phyloP scores from a whole-genome alignment of 2,113 vertebrate species.

The Thymallus thymallus region DNA sequence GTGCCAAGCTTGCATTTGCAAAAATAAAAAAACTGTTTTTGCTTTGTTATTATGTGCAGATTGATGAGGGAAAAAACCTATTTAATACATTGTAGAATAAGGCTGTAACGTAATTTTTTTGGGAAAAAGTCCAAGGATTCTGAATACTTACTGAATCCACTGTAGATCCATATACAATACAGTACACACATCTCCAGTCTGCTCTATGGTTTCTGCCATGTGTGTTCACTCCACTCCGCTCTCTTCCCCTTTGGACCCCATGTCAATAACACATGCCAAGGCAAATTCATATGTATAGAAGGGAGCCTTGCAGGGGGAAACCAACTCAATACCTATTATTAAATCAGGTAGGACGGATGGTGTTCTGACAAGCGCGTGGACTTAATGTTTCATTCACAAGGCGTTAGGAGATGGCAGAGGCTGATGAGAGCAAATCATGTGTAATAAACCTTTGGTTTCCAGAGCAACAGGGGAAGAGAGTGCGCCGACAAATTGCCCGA shows the following conservation, averaged over 20 bases:
- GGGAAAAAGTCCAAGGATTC: too few relatives aligned
- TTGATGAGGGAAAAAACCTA: too few relatives aligned
- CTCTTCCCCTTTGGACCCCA: not conserved
- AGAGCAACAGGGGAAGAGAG: slow-evolving; percentile 27
- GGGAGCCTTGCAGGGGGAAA: slow-evolving; percentile 31
- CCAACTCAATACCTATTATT: slow-evolving; percentile 49
- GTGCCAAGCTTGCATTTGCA: too few relatives aligned
- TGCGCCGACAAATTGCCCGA: slow-evolving; percentile 41
- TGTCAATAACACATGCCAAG: slow-evolving; percentile 43
- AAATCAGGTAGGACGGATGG: slow-evolving; percentile 51
- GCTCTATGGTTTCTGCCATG: not conserved
- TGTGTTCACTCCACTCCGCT: slow-evolving; percentile 1
- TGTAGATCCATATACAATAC: slow-evolving; percentile 31
- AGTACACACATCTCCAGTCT: slow-evolving; percentile 25
- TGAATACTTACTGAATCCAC: too few relatives aligned
- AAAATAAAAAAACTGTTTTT: too few relatives aligned
- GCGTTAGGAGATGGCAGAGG: slow-evolving; percentile 51
- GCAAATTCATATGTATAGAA: slow-evolving; percentile 20
- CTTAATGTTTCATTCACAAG: slow-evolving; percentile 50
- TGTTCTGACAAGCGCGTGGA: slow-evolving; percentile 38
- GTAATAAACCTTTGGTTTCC: slow-evolving; percentile 61
- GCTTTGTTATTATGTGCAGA: too few relatives aligned
- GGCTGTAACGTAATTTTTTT: too few relatives aligned
- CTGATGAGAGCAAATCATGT: slow-evolving; percentile 59
- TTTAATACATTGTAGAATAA: too few relatives aligned